phyloP scores from a whole-genome alignment of 35 echinoderm and acorn worm genomes.

The Ophioderma brevispina region DNA sequence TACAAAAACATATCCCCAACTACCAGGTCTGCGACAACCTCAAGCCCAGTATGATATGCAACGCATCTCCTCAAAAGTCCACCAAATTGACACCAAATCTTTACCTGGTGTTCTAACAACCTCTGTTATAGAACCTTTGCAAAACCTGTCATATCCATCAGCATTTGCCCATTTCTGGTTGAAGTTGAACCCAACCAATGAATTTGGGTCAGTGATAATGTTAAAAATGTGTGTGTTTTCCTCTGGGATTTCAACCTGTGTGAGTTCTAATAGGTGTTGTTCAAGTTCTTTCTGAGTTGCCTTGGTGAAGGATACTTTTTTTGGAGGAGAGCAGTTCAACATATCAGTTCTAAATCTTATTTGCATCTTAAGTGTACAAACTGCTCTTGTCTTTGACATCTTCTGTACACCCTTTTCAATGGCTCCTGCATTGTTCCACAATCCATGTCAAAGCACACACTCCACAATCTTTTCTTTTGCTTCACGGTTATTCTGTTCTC shows the following conservation, averaged over 20 bases:
- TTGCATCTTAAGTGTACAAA: not conserved
- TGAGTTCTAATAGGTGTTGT: not conserved
- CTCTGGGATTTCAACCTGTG: not conserved
- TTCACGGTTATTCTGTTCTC: not conserved
- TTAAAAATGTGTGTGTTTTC: not conserved
- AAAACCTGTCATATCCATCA: not conserved
- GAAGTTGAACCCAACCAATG: not conserved
- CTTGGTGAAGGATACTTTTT: not conserved
- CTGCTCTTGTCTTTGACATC: not conserved
- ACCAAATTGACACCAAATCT: not conserved
- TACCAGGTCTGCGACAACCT: not conserved
- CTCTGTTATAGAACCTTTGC: not conserved
- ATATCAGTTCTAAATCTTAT: not conserved
- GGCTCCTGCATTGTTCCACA: not conserved
- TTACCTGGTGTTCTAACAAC: not conserved
- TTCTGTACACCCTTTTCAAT: not conserved
- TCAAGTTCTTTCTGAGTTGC: not conserved
- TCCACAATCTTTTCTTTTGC: constrained; percentile 23
- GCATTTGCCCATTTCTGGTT: constrained; percentile 9
- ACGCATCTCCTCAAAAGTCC: not conserved
- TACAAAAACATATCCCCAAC: not conserved
- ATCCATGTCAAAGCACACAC: not conserved
- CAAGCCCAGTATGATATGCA: not conserved
- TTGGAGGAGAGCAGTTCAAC: not conserved
- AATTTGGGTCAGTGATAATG: not conserved